Evolutionary conservation across 2,797 vertebrate species (phyloP).

Genomic region (Periophthalmus magnuspinnatus): DNA sequence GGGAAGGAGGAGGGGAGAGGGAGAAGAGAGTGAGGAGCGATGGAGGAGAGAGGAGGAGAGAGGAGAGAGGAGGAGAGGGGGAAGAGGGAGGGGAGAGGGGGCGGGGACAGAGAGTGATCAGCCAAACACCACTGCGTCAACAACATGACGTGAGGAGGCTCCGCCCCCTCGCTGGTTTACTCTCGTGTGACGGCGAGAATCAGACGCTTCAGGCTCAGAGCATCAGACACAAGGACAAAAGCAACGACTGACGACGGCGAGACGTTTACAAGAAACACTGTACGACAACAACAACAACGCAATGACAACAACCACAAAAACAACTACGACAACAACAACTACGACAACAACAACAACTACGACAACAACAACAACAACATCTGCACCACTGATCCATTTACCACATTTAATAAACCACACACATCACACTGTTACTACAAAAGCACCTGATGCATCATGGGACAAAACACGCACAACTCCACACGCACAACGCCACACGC

Average conservation of each 20-base stretch:
- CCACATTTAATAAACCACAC: too few relatives aligned
- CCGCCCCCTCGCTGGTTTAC: conserved; percentile 63
- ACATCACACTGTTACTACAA: too few relatives aligned
- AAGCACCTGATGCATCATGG: background rate
- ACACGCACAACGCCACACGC: background rate
- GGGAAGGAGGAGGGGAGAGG: background rate
- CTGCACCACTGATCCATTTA: background rate
- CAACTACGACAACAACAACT: too few relatives aligned
- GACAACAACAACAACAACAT: background rate
- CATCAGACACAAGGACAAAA: conserved; percentile 23
- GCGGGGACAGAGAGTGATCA: conserved; percentile 61
- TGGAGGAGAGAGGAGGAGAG: conserved; percentile 47
- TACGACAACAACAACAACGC: background rate
- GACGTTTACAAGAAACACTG: background rate
- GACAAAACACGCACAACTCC: too few relatives aligned
- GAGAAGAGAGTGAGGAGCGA: conserved; percentile 58
- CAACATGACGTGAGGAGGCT: conserved; percentile 57
- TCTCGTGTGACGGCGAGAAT: conserved; percentile 68
- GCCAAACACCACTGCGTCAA: conserved; percentile 72
- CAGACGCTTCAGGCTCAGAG: conserved; percentile 51
- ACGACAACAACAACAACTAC: background rate
- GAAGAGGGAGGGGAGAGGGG: conserved; percentile 60
- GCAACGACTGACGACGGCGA: background rate
- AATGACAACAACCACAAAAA: background rate
- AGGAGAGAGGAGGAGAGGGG: conserved; percentile 70